Base-by-base conservation (phyloP, 64 coral and sea anemone species). In the Stichodactyla helianthus region DNA sequence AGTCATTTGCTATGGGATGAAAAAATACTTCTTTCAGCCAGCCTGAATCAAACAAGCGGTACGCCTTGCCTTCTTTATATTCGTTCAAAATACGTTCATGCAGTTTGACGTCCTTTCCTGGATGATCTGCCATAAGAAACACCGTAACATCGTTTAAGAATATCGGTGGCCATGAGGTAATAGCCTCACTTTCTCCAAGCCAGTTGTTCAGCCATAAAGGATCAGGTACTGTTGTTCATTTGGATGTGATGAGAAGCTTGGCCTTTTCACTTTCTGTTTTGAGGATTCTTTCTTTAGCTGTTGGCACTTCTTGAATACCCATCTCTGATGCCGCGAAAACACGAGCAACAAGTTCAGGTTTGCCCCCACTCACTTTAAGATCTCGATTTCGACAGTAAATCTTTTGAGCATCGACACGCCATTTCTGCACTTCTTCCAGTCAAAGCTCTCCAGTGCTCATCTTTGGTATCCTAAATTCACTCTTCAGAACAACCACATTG, bases 61-160 rank as follows among this genome's bases (percentile, higher is more conserved):
- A 94, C 28, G 89, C 93, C 54, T 94, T 94, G 14, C 92, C 88
- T 82, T 94, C 93, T 81, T 94, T 90, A 77, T 94, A 94, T 50
- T 94, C 93, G 56, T 91, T 91, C 5, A 91, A 55, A 26, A 88
- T 35, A 50, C 93, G 62, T 78, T 94, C 19, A 67, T 91, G 77
- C 19, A 88, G 15, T 50, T 57, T 79, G 25, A 94, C 88, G 44
- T 94, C 88, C 53, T 94, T 91, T 64, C 88, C 93, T 19, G 93
- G 93, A 63, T 94, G 85, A 59, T 91, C 93, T 59, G 59, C 19
- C 88, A 94, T 91, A 13, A 94, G 59, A 88, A 84, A 94, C 31
- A 90, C 27, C 16, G 93, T 91, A 65, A 94, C 77, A 79, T 94
- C 89, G 52, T 77, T 94, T n/a, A 94, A 44, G 59, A 94, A 94